Conservation (phyloP, 2,888 invertebrate genomes). For the Caradrina kadenii region DNA sequence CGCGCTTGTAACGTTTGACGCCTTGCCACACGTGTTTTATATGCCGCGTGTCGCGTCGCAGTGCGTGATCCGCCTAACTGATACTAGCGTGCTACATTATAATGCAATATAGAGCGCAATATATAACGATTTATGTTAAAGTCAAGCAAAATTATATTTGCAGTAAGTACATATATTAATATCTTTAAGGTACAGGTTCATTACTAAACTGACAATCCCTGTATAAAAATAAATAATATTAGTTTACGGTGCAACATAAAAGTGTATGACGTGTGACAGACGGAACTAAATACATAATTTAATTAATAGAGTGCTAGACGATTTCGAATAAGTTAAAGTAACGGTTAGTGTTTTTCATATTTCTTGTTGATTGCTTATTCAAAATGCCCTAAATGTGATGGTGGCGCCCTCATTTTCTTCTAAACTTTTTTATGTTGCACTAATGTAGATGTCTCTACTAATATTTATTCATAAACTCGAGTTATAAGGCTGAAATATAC, state of each 20-base stretch:
- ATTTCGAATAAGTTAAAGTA: no score
- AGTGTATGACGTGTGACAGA: background rate
- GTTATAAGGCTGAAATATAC: slow-evolving; percentile 19
- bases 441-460: background rate
- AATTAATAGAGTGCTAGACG: background rate
- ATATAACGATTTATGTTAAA: slow-evolving; percentile 25
- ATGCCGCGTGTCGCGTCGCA: background rate
- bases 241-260: slow-evolving; percentile 17
- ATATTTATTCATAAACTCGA: slow-evolving; percentile 32
- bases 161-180: slow-evolving; percentile 34
- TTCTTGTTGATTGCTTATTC: no score
- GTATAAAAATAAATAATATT: slow-evolving; percentile 38
- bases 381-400: no score
- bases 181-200: slow-evolving; percentile 21
- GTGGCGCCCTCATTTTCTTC: no score
- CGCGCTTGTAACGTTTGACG: background rate
- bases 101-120: slow-evolving; percentile 2
- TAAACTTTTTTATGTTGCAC: no score
- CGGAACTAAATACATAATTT: background rate
- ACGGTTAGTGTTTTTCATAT: no score
- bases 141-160: slow-evolving; percentile 25
- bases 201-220: slow-evolving; percentile 14
- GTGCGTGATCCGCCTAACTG: background rate
- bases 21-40: background rate
- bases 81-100: slow-evolving; percentile 6